Base-by-base conservation (phyloP, 2,888 invertebrate genomes). In the Auanema freiburgensis region DNA sequence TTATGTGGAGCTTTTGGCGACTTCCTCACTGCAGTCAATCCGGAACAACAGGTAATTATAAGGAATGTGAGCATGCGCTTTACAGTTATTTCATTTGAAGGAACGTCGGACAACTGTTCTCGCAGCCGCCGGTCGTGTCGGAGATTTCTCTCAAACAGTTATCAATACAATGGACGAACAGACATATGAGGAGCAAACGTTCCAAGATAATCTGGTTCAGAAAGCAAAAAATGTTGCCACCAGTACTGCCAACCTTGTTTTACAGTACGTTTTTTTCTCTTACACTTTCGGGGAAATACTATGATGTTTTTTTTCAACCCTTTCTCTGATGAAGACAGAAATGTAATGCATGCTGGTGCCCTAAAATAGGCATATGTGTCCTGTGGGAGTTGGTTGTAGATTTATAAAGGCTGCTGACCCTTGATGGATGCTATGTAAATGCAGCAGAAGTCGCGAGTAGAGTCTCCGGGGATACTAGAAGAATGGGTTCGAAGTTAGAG, bases 151-250 rank as follows among this genome's bases (percentile, higher is more conserved):
- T 64, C 92, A 93, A 43, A 65, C 69, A 42, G 71, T 82, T 0
- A 89, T 98, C 58, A 90, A 91, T 80, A 92, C 92, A 59, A 94
- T 95, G 84, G 92, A 92, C 16, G 93, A 93, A 80, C 93, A 93
- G 66, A 85, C 85, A 23, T 91, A 91, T n/a, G 79, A 84, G 69
- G 86, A 86, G 69, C 83, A 83, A 63, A 80, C 83, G 41, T 86
- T 85, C 72, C 83, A 84, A 74, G 97, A 98, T 78, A 91, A 93
- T 86, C 88, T 98, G 0, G 87, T 98, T 24, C 91, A 92, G 0
- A 87, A 96, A 74, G 97, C 97, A 6, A 97, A 97, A 86, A 92
- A 92, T 0, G 97, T 98, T 40, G 98, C 98, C 49, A 98, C 96
- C 84, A 93, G 95, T 1, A 96, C 98, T 0, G 97, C 98, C 0